Percentiles rank a stretch among this genome's conserved stretches.
phyloP scores from a whole-genome alignment of 2,797 vertebrate species.

The Onychomys leucogaster region DNA sequence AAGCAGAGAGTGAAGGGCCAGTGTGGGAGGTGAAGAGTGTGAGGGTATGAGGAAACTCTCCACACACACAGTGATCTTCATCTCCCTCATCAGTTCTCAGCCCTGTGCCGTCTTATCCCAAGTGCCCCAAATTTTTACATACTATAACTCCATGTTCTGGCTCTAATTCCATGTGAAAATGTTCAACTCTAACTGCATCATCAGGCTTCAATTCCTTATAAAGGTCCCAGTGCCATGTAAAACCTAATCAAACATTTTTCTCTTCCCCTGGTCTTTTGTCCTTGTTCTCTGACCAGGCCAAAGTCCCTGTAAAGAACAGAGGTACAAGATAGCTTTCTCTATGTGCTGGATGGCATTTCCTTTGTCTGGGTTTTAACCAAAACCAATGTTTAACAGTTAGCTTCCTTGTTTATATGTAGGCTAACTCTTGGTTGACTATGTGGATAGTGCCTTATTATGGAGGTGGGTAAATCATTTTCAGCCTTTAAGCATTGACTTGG shows the following conservation, averaged over 20 bases:
- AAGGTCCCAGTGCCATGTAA: not conserved
- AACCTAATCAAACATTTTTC: not conserved
- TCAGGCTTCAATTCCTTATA: not conserved
- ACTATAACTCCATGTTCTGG: not conserved
- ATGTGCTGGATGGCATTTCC: not conserved
- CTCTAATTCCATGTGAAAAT: not conserved
- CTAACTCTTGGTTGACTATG: not conserved
- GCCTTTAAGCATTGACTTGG: not conserved
- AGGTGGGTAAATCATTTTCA: not conserved
- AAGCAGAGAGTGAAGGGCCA: not conserved
- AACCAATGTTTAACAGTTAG: not conserved
- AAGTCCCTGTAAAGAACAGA: not conserved
- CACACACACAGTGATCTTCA: rapidly evolving
- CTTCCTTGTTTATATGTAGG: not conserved
- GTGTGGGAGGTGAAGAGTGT: not conserved
- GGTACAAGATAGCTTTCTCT: not conserved
- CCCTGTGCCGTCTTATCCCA: no score
- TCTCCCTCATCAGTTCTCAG: not conserved
- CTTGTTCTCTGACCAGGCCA: not conserved
- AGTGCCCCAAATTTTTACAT: no score
- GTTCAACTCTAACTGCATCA: no score
- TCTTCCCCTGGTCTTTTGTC: not conserved
- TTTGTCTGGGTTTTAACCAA: not conserved
- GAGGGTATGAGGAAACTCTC: not conserved
- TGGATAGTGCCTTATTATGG: not conserved